These are phyloP conservation scores for Struthio camelus DNA, from an alignment of 2,113 vertebrate species.

Conservation along the genomic window DNA sequence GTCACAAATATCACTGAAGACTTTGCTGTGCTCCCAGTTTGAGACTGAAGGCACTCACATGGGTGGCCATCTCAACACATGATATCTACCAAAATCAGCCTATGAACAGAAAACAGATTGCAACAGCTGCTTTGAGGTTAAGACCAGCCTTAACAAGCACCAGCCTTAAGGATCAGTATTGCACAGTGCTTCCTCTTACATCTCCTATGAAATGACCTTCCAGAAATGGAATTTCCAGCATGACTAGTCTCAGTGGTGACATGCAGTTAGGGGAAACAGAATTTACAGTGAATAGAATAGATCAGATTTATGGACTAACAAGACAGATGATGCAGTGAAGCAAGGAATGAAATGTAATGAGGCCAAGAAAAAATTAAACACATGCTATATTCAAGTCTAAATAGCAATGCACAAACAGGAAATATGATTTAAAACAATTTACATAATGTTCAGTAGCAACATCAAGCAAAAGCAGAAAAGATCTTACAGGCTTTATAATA, in stretches of 20 bases:
- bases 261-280: neutral
- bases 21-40: neutral
- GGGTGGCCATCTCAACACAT: neutral
- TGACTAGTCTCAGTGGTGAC: neutral
- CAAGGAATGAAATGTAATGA: slow-evolving; percentile 17
- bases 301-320: slow-evolving; percentile 8
- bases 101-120: neutral
- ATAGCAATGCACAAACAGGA: neutral
- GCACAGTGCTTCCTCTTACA: neutral
- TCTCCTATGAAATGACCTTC: neutral
- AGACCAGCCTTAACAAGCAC: neutral
- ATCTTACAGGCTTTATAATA: neutral
- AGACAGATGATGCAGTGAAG: neutral
- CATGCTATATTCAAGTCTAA: neutral
- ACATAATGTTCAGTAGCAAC: neutral
- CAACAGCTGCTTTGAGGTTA: neutral
- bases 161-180: neutral
- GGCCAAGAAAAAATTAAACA: neutral
- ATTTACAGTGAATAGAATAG: neutral
- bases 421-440: neutral
- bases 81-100: neutral
- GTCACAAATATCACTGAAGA: neutral
- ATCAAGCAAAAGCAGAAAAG: neutral
- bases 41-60: neutral
- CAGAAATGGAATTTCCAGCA: slow-evolving; percentile 1